Evolutionary conservation across 92 coral and sea anemone species (phyloP).

Genomic region (Muricea muricata): DNA sequence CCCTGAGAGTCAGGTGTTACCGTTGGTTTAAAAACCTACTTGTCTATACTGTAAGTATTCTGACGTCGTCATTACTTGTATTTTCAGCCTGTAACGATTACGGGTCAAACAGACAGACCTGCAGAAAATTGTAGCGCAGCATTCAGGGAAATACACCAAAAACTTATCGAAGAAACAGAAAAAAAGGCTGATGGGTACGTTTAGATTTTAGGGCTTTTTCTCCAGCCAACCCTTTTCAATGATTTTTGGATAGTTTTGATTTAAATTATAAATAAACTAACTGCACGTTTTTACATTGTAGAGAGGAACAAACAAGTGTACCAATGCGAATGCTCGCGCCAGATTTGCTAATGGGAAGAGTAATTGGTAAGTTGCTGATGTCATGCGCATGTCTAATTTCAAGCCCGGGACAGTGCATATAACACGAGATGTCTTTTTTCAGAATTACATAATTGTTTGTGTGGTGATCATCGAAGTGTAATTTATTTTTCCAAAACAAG

Average conservation of each 20-base stretch:
- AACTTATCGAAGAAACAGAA: slow-evolving; percentile 49
- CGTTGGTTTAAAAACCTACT: too few relatives aligned
- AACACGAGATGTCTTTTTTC: too few relatives aligned
- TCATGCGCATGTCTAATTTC: too few relatives aligned
- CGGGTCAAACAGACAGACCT: slow-evolving; percentile 44
- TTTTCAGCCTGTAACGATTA: slow-evolving; percentile 47
- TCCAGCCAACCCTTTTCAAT: not conserved
- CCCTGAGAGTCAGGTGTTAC: too few relatives aligned
- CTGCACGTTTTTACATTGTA: too few relatives aligned
- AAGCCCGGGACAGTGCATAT: too few relatives aligned
- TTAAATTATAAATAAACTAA: too few relatives aligned
- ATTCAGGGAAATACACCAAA: slow-evolving; percentile 42
- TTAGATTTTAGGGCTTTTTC: not conserved
- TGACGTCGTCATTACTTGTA: not conserved
- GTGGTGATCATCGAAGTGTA: too few relatives aligned
- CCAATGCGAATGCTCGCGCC: slow-evolving; percentile 51
- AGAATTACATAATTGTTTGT: too few relatives aligned
- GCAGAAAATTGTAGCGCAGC: slow-evolving; percentile 49
- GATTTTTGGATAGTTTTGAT: too few relatives aligned
- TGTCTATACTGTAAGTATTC: not conserved
- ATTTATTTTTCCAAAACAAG: too few relatives aligned
- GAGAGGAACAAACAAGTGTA: slow-evolving; percentile 30
- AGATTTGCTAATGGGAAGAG: slow-evolving; percentile 48
- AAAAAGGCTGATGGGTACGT: slow-evolving; percentile 35
- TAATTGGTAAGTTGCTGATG: slow-evolving; percentile 23